Conservation (phyloP, 2,888 invertebrate genomes). For the Cerastis rubricosa region DNA sequence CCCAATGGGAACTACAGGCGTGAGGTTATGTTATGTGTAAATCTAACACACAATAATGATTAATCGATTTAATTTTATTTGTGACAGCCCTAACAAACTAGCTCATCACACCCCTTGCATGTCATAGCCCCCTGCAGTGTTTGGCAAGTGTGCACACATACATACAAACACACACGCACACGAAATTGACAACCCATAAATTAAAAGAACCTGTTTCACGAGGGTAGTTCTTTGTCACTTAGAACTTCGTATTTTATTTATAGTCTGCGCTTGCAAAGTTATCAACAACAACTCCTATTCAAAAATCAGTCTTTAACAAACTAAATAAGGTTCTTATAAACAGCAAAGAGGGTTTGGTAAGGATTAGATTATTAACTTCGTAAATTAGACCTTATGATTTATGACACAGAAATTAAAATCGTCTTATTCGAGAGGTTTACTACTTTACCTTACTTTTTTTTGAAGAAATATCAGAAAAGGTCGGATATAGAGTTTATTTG, state of each 20-base stretch:
- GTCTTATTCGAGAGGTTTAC: conserved; percentile 31
- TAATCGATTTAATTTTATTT: neutral
- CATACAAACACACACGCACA: conserved; percentile 66
- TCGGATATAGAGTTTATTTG: conserved; percentile 58
- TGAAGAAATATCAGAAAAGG: conserved; percentile 52
- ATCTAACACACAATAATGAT: neutral
- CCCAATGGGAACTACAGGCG: too few species aligned
- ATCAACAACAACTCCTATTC: conserved; percentile 5
- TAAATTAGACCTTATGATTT: conserved; percentile 69
- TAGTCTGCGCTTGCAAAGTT: conserved; percentile 52
- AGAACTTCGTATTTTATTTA: conserved; percentile 70
- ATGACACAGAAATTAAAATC: conserved; percentile 63
- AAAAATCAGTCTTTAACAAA: conserved; percentile 3
- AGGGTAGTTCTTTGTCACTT: conserved; percentile 83
- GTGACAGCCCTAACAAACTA: conserved; percentile 79
- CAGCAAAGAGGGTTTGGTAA: conserved; percentile 28
- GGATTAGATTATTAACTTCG: conserved; percentile 60
- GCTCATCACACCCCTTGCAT: conserved; percentile 83
- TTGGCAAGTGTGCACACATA: conserved; percentile 81
- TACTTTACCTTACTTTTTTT: conserved; percentile 43
- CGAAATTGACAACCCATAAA: conserved; percentile 86
- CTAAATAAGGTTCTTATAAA: conserved; percentile 17
- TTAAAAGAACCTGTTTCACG: conserved; percentile 87
- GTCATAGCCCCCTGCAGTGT: conserved; percentile 82
- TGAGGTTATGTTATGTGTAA: too few species aligned